Evolutionary conservation across 92 coral and sea anemone species (phyloP), one percentile per base, ranked within the genome.

Genomic region (Siderastrea radians): DNA sequence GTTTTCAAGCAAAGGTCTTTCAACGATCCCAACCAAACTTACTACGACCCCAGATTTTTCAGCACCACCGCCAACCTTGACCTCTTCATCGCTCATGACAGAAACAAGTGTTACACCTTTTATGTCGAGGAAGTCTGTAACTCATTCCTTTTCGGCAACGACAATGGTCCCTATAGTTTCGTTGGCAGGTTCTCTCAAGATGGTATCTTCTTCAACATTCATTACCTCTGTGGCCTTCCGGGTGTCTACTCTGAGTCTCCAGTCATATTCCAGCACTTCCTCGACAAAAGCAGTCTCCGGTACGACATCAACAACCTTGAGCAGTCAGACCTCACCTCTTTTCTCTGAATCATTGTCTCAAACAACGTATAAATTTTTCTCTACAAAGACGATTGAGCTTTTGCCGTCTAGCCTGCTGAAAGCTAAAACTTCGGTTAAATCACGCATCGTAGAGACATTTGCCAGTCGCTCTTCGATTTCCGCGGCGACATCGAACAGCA

Each of bases 1-100:
- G 13, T 52, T 65, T 14, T 66, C 64, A 26, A 66, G 75, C 64
- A 52, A 14, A 50, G 84, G 61, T 67, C 58, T 38, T 80, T 66
- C 74, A 66, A 80, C 53, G 74, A 38, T 45, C 15, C 12, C 3
- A 26, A n/a, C n/a, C n/a, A n/a, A n/a, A n/a, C n/a, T 5, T 53
- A 59, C 54, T 55, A 55, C 68, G 5, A 70, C 69, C 5, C 72
- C 62, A 46, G 62, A 81, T 15, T 3, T 69, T 8, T 45, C 67
- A 3, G 60, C 15, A 16, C 8, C 65, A 45, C 47, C 10, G 15
- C 71, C 16, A 1, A 43, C 78, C n/a, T 13, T 50, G 4, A 47
- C 57, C 6, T 65, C 59, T 12, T 8, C 51, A 44, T 13, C 74
- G 75, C n/a, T 53, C 44, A 12, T 51, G 3, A 51, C 5, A 17